These are phyloP conservation scores for Alectura lathami DNA, from an alignment of 2,113 vertebrate genomes.

Conservation along the genomic window DNA sequence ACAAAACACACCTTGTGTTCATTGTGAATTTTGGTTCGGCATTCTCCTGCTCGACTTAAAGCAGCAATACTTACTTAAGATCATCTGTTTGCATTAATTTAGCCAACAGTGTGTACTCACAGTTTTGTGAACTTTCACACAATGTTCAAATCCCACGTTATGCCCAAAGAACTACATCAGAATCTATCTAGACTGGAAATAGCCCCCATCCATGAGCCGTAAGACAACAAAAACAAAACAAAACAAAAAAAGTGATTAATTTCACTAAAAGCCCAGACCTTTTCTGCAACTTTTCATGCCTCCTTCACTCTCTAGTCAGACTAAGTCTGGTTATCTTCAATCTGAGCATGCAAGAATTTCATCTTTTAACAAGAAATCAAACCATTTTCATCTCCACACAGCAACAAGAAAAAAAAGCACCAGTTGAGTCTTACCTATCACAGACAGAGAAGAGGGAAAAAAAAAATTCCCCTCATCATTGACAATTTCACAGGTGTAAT, in stretches of 20 bases:
- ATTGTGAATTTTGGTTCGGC: background rate
- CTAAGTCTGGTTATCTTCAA: background rate
- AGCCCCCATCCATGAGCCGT: background rate
- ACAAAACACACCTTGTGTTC: background rate
- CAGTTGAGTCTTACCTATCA: constrained; percentile 51
- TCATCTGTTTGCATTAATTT: background rate
- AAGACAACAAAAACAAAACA: background rate
- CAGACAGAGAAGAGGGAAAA: background rate
- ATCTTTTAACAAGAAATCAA: background rate
- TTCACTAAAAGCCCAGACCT: background rate
- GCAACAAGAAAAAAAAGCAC: background rate
- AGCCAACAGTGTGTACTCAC: background rate
- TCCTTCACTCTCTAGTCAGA: background rate
- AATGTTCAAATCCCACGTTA: background rate
- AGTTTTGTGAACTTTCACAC: background rate
- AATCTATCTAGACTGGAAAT: background rate
- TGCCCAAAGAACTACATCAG: background rate
- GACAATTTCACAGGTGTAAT: constrained; percentile 7
- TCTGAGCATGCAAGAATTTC: background rate
- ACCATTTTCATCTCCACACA: background rate
- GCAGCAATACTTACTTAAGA: background rate
- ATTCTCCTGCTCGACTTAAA: background rate
- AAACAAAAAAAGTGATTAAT: background rate
- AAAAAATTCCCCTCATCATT: background rate
- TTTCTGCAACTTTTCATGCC: background rate